Conservation (phyloP, 2,797 vertebrate species). For the Octomys mimax region DNA sequence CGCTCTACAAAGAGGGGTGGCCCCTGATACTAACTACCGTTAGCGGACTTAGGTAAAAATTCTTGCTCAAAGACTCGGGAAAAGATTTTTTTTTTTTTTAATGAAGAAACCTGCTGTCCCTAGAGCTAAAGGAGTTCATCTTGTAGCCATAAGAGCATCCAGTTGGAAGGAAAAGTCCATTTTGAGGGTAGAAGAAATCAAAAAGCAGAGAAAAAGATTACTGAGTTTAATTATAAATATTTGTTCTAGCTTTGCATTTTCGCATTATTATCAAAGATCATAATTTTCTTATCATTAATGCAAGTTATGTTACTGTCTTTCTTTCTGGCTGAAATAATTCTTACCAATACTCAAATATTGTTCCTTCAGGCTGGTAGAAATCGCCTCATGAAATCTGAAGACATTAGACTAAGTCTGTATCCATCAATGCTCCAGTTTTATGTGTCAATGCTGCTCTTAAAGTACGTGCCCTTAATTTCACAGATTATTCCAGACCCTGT, state of each 20-base stretch:
- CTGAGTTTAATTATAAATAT: not conserved
- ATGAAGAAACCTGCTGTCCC: not conserved
- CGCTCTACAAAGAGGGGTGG: not conserved
- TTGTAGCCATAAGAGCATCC: not conserved
- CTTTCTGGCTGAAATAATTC: conserved; percentile 46
- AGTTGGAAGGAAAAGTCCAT: not conserved
- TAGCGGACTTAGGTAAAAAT: not conserved
- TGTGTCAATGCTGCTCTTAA: conserved; percentile 23
- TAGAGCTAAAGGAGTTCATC: not conserved
- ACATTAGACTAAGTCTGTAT: not conserved
- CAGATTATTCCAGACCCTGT: conserved; percentile 6
- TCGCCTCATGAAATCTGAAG: conserved; percentile 11
- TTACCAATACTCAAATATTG: conserved; percentile 23
- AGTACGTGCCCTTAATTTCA: not conserved
- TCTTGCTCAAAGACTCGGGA: not conserved
- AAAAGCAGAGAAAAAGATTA: not conserved
- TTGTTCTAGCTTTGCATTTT: not conserved
- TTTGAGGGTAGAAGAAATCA: not conserved
- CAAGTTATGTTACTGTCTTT: not conserved
- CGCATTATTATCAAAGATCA: not conserved
- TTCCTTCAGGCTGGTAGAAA: not conserved
- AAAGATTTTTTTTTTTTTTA: not conserved
- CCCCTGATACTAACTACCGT: not conserved
- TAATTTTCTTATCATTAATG: conserved; percentile 51
- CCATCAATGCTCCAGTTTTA: not conserved